A percentile compares a stretch with the other conserved stretches of the same genome.
phyloP scores from a whole-genome alignment of 2,888 invertebrate species.

The Drosophila colorata region DNA sequence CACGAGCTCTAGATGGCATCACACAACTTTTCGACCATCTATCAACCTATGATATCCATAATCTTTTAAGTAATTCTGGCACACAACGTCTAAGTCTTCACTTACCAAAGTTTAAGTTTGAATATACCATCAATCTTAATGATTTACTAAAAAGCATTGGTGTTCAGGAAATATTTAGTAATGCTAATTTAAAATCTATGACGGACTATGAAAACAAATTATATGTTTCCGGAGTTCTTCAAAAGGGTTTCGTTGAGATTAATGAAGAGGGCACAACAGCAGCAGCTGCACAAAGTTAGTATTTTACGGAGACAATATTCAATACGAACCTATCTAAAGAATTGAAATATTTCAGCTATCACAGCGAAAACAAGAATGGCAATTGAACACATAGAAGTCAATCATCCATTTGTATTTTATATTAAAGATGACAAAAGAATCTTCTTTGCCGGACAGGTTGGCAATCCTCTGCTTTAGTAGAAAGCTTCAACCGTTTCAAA shows the following conservation, averaged over 20 bases:
- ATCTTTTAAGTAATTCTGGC: too few species aligned
- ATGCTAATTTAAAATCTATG: background rate
- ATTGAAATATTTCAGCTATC: constrained; percentile 1
- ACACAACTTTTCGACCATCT: background rate
- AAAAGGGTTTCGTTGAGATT: background rate
- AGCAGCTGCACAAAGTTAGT: background rate
- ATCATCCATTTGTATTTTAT: constrained; percentile 36
- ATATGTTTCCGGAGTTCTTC: background rate
- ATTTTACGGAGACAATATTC: background rate
- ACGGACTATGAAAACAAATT: background rate
- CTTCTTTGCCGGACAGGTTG: constrained; percentile 17
- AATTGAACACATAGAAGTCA: background rate
- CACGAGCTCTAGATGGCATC: background rate
- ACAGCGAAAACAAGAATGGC: too few species aligned
- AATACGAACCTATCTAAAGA: background rate
- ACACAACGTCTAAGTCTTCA: background rate
- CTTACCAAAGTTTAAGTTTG: constrained; percentile 9
- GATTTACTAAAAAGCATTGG: background rate
- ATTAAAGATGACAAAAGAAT: constrained; percentile 15
- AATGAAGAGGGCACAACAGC: constrained; percentile 2
- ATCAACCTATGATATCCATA: too few species aligned
- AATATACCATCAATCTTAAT: background rate
- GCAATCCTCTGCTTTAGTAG: background rate
- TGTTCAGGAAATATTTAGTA: background rate
- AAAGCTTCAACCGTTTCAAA: too few species aligned